Evolutionary conservation across 2,797 vertebrate species (phyloP).

Genomic region (Silurus lanzhouensis): DNA sequence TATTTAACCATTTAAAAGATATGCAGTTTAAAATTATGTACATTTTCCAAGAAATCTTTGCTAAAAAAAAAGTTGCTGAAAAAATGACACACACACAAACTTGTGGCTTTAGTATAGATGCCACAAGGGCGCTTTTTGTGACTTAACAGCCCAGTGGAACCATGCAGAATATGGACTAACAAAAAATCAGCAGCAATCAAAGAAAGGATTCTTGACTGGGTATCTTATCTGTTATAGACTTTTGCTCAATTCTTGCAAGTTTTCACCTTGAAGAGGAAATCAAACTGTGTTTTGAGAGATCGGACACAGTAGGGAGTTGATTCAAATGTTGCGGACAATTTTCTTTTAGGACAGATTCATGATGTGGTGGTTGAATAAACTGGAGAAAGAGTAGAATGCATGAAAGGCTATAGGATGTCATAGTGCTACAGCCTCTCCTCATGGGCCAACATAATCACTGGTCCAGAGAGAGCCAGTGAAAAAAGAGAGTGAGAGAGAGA

Average conservation of each 20-base stretch:
- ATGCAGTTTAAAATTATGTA: background rate
- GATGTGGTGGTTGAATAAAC: conserved; percentile 23
- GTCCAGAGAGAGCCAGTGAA: conserved; percentile 27
- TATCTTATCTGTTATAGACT: conserved; percentile 47
- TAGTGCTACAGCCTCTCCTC: conserved; percentile 24
- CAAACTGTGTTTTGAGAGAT: conserved; percentile 40
- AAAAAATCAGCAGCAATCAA: conserved; percentile 39
- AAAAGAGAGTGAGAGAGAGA: background rate
- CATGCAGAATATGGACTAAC: conserved; percentile 16
- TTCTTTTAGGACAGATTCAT: conserved; percentile 35
- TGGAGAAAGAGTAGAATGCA: background rate
- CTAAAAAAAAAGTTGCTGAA: background rate
- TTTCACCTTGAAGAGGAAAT: conserved; percentile 40
- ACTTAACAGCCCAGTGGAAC: conserved; percentile 40
- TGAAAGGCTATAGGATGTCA: conserved; percentile 14
- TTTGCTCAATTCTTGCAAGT: conserved; percentile 20
- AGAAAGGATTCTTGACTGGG: conserved; percentile 43
- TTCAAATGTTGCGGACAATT: conserved; percentile 32
- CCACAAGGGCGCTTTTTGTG: conserved; percentile 3
- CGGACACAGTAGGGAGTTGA: conserved; percentile 25
- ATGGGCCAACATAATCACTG: conserved; percentile 36
- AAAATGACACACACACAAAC: conserved; percentile 20
- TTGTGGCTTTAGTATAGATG: background rate
- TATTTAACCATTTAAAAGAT: background rate
- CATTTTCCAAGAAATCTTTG: background rate